These are phyloP conservation scores for Anguilla obscura DNA, from an alignment of 2,797 vertebrate species.

Conservation along the genomic window DNA sequence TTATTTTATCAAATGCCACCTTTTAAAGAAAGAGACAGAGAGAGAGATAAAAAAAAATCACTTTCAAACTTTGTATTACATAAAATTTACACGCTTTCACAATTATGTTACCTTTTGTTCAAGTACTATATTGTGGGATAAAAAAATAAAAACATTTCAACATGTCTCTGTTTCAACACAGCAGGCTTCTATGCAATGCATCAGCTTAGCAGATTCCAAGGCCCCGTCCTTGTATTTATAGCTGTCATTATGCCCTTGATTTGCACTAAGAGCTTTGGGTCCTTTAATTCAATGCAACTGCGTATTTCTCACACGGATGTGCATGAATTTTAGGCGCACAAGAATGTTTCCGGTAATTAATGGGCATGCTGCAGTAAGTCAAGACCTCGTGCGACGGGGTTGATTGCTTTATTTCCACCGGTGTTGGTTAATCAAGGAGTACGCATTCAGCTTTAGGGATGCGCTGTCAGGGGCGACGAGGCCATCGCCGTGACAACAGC, in stretches of 20 bases:
- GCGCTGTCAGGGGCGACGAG: background rate
- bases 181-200: background rate
- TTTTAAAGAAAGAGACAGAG: no score
- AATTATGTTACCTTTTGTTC: background rate
- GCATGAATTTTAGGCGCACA: background rate
- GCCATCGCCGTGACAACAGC: background rate
- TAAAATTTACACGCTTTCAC: background rate
- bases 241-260: background rate
- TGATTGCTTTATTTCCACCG: background rate
- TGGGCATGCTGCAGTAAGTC: background rate
- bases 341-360: background rate
- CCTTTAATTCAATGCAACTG: background rate
- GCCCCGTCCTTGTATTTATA: background rate
- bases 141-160: background rate
- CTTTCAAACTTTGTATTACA: background rate
- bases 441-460: background rate
- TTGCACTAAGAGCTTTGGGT: background rate
- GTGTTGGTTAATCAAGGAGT: background rate
- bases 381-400: background rate
- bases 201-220: background rate
- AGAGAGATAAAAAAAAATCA: background rate
- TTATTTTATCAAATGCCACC: background rate
- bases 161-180: background rate
- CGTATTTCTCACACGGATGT: background rate
- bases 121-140: background rate